These are phyloP conservation scores for Solenodon paradoxus DNA, from an alignment of 2,113 vertebrate genomes.

Conservation along the genomic window DNA sequence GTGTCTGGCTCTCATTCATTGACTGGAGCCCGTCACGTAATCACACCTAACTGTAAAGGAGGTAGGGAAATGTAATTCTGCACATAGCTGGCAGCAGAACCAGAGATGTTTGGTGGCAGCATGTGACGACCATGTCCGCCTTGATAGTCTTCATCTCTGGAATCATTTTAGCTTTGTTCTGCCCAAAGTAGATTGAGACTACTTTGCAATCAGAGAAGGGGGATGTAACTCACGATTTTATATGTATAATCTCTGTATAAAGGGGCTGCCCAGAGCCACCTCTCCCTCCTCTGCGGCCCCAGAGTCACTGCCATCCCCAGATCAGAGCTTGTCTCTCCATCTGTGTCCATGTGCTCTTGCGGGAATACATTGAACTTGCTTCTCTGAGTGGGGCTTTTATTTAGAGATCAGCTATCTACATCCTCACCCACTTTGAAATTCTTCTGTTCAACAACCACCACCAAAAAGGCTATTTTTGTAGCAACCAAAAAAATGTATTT, in stretches of 20 bases:
- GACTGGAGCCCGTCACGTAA: not conserved
- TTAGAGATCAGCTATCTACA: not conserved
- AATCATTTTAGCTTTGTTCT: not conserved
- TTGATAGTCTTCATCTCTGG: not conserved
- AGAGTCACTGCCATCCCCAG: not conserved
- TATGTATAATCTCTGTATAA: not conserved
- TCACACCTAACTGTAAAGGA: not conserved
- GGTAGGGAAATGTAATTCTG: not conserved
- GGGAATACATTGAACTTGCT: not conserved
- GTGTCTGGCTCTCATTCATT: not conserved
- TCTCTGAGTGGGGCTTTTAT: not conserved
- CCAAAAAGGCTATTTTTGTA: not conserved
- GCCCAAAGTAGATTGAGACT: not conserved
- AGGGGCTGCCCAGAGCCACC: not conserved
- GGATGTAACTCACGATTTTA: no score
- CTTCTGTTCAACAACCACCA: not conserved
- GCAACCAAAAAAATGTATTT: not conserved
- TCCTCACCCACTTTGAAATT: slow-evolving; percentile 8
- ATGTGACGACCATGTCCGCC: not conserved
- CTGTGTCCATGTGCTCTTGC: not conserved
- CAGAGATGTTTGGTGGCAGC: not conserved
- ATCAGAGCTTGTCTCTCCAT: not conserved
- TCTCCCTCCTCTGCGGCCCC: no score
- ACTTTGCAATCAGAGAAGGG: no score
- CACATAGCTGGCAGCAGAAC: not conserved